Evolutionary conservation across 2,113 vertebrate genomes (phyloP).

Genomic region (Anolis sagrei): DNA sequence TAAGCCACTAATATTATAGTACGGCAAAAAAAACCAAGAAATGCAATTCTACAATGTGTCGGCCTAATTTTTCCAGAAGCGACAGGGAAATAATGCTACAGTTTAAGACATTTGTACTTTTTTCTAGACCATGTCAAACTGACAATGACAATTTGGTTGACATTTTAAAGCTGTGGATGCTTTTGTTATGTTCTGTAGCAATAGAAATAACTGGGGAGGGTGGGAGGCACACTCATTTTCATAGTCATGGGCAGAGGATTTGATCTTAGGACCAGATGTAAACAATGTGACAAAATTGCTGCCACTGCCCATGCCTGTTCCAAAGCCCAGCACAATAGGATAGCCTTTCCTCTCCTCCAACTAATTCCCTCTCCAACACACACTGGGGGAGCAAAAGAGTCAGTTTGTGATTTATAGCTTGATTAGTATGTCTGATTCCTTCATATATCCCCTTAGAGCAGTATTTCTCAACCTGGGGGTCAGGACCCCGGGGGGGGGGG

Average conservation of each 20-base stretch:
- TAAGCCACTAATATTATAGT: slow-evolving; percentile 11
- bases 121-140: neutral
- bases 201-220: too few relatives aligned
- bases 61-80: slow-evolving; percentile 4
- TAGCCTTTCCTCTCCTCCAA: neutral
- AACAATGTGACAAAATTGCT: neutral
- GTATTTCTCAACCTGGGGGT: too few relatives aligned
- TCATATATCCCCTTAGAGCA: too few relatives aligned
- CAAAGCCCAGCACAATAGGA: neutral
- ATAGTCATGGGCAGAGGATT: too few relatives aligned
- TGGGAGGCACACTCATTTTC: too few relatives aligned
- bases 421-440: neutral
- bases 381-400: neutral
- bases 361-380: neutral
- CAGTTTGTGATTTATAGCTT: neutral
- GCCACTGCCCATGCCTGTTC: neutral
- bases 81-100: neutral
- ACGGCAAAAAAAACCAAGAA: slow-evolving; percentile 5
- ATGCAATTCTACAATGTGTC: neutral
- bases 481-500: too few relatives aligned
- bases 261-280: neutral
- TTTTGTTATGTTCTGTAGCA: too few relatives aligned
- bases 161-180: too few relatives aligned
- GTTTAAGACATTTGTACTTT: neutral
- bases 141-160: too few relatives aligned